These are phyloP conservation scores for Sebastes jordani DNA, from an alignment of 2,797 vertebrate genomes.

Conservation along the genomic window DNA sequence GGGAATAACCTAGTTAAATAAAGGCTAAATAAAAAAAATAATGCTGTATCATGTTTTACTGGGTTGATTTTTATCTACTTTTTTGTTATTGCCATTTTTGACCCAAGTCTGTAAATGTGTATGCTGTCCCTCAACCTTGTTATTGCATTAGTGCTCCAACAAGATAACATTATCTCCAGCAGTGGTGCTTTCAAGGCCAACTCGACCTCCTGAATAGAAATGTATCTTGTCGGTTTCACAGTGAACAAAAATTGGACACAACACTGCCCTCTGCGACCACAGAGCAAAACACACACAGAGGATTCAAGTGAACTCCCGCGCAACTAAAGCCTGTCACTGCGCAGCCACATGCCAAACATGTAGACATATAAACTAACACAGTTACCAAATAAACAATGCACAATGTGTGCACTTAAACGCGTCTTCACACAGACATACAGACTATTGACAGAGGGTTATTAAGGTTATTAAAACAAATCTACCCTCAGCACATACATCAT, in stretches of 20 bases:
- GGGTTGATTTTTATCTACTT: background rate
- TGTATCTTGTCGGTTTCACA: background rate
- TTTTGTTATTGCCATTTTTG: background rate
- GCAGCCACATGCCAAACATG: slow-evolving; percentile 42
- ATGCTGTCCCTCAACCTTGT: background rate
- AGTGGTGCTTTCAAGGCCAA: background rate
- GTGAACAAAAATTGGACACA: background rate
- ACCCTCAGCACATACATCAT: background rate
- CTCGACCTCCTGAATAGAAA: background rate
- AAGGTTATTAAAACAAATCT: background rate
- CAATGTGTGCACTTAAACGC: background rate
- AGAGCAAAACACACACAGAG: background rate
- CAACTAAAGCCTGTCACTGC: slow-evolving; percentile 49
- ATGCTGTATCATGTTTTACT: background rate
- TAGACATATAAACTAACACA: background rate
- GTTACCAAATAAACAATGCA: background rate
- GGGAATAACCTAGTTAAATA: no score
- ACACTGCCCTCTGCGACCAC: slow-evolving; percentile 60
- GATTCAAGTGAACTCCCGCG: slow-evolving; percentile 77
- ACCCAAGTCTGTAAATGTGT: background rate
- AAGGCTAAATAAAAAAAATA: no score
- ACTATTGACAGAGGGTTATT: no score
- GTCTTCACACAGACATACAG: rapidly evolving
- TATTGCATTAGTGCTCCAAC: background rate
- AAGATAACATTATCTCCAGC: slow-evolving; percentile 4